phyloP scores from a whole-genome alignment of 2,888 invertebrate species.

The Agonopterix heracliana region DNA sequence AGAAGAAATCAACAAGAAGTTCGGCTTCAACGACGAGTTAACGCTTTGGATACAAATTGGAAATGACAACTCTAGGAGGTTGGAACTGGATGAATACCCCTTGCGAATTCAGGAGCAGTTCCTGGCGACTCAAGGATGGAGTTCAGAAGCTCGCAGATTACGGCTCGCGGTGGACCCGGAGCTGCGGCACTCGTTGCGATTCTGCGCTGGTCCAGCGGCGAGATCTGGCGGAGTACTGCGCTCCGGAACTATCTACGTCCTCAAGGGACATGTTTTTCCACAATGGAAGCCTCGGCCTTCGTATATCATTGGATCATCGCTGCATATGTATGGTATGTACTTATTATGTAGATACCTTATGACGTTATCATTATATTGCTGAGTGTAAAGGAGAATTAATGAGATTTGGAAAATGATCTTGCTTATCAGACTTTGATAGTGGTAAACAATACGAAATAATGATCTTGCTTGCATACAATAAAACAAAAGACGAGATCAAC shows the following conservation, averaged over 20 bases:
- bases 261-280: slow-evolving; percentile 82
- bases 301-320: slow-evolving; percentile 76
- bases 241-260: slow-evolving; percentile 73
- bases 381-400: too few species aligned
- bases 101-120: slow-evolving; percentile 78
- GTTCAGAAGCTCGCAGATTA: slow-evolving; percentile 73
- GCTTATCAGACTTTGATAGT: background rate
- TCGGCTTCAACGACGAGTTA: slow-evolving; percentile 67
- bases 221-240: slow-evolving; percentile 57
- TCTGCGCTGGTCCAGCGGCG: slow-evolving; percentile 77
- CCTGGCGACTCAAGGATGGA: slow-evolving; percentile 76
- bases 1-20: slow-evolving; percentile 65
- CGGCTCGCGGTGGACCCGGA: slow-evolving; percentile 81
- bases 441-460: too few species aligned
- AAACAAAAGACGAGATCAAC: too few species aligned
- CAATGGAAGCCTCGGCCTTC: slow-evolving; percentile 80
- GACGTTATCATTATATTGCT: too few species aligned
- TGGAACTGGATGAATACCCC: slow-evolving; percentile 74
- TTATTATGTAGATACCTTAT: background rate
- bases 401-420: background rate
- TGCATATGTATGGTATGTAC: slow-evolving; percentile 73
- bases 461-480: too few species aligned
- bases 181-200: slow-evolving; percentile 76
- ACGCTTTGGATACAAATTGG: slow-evolving; percentile 76
- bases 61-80: slow-evolving; percentile 71